These are phyloP conservation scores for Pelochelys cantorii DNA, from an alignment of 2,797 vertebrate species.

Conservation along the genomic window DNA sequence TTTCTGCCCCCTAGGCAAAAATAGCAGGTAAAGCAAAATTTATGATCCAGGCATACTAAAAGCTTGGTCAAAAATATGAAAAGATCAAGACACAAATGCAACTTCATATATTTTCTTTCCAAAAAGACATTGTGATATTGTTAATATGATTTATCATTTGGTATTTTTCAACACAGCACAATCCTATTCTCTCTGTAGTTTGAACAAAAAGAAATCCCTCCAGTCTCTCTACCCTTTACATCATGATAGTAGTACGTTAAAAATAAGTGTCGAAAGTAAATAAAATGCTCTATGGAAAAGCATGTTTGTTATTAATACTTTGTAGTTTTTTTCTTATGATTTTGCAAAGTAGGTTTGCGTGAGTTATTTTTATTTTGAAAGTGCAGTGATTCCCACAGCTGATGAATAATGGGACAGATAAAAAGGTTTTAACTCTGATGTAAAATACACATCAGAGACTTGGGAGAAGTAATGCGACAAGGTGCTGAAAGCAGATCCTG, in stretches of 20 bases:
- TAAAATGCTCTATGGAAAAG: background rate
- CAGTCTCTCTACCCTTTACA: conserved; percentile 10
- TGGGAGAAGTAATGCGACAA: conserved; percentile 49
- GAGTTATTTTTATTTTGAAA: background rate
- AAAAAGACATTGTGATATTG: background rate
- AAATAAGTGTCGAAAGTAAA: conserved; percentile 18
- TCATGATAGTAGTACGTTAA: conserved; percentile 1
- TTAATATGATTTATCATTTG: background rate
- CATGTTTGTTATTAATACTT: background rate
- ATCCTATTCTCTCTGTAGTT: conserved; percentile 6
- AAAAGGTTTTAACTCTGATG: conserved; percentile 62
- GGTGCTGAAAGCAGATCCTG: conserved; percentile 63
- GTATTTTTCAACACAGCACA: conserved; percentile 35
- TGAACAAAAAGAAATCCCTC: conserved; percentile 27
- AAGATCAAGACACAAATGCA: background rate
- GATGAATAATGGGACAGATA: conserved; percentile 32
- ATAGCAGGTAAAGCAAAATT: conserved; percentile 24
- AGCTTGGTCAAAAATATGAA: background rate
- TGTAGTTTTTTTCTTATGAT: background rate
- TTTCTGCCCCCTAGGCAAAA: conserved; percentile 44
- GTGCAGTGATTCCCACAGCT: background rate
- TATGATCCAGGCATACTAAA: background rate
- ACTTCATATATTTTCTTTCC: conserved; percentile 13
- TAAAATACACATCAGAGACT: conserved; percentile 54
- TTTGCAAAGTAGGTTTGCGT: conserved; percentile 21